Base-by-base conservation (phyloP, 2,797 vertebrate genomes). In the Podarcis siculus region DNA sequence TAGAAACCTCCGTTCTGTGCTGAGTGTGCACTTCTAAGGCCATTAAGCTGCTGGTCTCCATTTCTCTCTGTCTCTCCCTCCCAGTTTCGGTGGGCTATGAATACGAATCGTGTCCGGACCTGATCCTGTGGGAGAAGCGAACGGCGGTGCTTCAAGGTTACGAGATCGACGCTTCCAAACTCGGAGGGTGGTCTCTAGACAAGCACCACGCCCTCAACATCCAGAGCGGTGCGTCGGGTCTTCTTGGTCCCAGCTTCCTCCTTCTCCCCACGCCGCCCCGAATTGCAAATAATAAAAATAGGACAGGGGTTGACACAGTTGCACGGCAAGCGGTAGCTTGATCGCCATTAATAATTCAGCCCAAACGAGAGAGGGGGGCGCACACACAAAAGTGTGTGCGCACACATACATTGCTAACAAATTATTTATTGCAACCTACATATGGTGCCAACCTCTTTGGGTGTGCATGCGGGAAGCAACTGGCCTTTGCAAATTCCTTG, bases 61-160 rank as follows among this genome's bases (percentile, higher is more conserved):
- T 85, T 85, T 0, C 73, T 32, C 12, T 87, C 81, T 92, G 3
- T 45, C 78, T 85, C 27, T 93, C 7, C 86, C 25, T 87, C 61
- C 0, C 83, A 99, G 99, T 99, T 82, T 99, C 99, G 0, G 99
- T 99, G 89, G 99, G 99, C 80, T 99, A 98, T 86, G 99, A 99
- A 92, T 99, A 99, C n/a, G 99, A 99, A 95, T 99, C 99, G 17
- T 99, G 99, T 95, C 99, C 98, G 8, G 99, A 99, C 89, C 96
- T 99, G 84, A 98, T 99, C 95, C 97, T 99, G 13, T 99, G 99
- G 99, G 99, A 99, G 96, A 99, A 99, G 95, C 98, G 99, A 94
- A 99, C 98, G 0, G 98, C 99, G 19, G 93, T 99, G 86, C 96
- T 99, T 6, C 99, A 99, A 94, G 99, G 98, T 86, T 99, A 99